A percentile compares a stretch with the other conserved stretches of the same genome.
These are phyloP conservation scores for Nomada ferruginata DNA, from an alignment of 2,888 invertebrate genomes.

Conservation along the genomic window DNA sequence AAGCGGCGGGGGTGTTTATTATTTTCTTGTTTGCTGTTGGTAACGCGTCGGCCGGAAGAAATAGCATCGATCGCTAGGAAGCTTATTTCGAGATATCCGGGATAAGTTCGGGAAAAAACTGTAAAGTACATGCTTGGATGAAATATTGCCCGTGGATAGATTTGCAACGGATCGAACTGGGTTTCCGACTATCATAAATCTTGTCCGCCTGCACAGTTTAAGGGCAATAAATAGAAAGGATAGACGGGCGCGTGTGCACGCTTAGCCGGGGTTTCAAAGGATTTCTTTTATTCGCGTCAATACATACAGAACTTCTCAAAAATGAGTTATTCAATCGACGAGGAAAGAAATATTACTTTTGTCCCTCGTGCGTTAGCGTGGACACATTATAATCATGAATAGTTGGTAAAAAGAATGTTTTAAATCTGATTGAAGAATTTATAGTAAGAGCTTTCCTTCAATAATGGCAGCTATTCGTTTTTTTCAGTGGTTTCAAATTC, in stretches of 20 bases:
- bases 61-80: conserved; percentile 41
- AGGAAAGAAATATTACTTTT: too few relatives aligned
- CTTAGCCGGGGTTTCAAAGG: conserved; percentile 38
- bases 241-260: conserved; percentile 36
- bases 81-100: conserved; percentile 65
- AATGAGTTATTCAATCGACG: not conserved
- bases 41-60: conserved; percentile 8
- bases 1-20: conserved; percentile 13
- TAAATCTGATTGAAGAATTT: too few relatives aligned
- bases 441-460: too few relatives aligned
- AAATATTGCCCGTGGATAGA: conserved; percentile 68
- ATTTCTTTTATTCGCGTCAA: conserved; percentile 45
- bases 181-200: conserved; percentile 68
- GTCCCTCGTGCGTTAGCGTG: not conserved
- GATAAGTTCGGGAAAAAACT: conserved; percentile 61
- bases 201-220: conserved; percentile 51
- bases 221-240: conserved; percentile 61
- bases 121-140: conserved; percentile 65
- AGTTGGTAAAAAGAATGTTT: too few relatives aligned
- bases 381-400: too few relatives aligned
- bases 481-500: too few relatives aligned
- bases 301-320: not conserved
- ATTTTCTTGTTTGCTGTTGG: conserved; percentile 40
- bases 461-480: too few relatives aligned
- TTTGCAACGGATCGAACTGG: conserved; percentile 67